phyloP scores from a whole-genome alignment of 2,888 invertebrate species.

The Stenolophus ochropezus region DNA sequence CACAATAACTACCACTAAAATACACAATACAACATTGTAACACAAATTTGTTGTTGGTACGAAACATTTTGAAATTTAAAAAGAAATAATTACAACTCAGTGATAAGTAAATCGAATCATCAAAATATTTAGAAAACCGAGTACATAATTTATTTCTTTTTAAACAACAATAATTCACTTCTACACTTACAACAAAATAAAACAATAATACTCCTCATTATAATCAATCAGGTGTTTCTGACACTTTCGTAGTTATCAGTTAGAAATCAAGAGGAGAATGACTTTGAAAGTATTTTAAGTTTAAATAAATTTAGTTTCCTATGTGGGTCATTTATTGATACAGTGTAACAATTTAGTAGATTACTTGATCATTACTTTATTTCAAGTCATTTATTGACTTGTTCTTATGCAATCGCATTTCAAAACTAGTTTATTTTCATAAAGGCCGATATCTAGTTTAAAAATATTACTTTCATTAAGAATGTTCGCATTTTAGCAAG shows the following conservation, averaged over 20 bases:
- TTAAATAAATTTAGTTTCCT: conserved; percentile 43
- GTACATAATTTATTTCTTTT: too few species aligned
- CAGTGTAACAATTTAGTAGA: conserved; percentile 42
- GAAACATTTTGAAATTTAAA: too few species aligned
- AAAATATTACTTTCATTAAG: conserved; percentile 40
- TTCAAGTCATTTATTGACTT: conserved; percentile 50
- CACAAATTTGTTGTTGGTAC: too few species aligned
- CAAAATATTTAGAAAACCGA: too few species aligned
- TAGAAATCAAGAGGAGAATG: conserved; percentile 19
- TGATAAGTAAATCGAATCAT: too few species aligned
- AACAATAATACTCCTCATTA: conserved; percentile 9
- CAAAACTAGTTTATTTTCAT: conserved; percentile 40
- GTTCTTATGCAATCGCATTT: conserved; percentile 32
- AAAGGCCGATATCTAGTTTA: conserved; percentile 18
- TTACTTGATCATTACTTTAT: conserved; percentile 39
- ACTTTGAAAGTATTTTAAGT: conserved; percentile 34
- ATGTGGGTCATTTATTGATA: conserved; percentile 52
- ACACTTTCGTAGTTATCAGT: neutral
- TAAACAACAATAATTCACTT: neutral
- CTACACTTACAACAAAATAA: neutral
- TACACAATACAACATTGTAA: neutral
- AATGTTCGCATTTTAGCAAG: conserved; percentile 29
- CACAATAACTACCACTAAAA: conserved; percentile 55
- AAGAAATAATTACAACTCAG: too few species aligned
- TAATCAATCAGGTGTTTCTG: neutral